Evolutionary conservation across 2,113 vertebrate species (phyloP), one percentile per base, ranked within the genome.

Genomic region (sheep (Ovis aries)): DNA sequence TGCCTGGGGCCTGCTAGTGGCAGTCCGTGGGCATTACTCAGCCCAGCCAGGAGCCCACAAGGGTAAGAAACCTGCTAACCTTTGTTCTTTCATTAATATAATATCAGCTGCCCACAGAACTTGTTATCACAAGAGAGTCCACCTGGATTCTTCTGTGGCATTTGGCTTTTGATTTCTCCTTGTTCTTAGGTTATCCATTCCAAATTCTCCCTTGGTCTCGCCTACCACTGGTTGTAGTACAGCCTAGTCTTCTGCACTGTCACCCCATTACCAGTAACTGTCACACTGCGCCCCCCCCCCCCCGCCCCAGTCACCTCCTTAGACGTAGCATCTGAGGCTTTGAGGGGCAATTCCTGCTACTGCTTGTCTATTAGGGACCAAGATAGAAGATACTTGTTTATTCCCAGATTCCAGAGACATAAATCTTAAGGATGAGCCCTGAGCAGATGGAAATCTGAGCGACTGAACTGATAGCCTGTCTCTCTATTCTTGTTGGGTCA

Each of bases 81-180:
- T 90, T 90, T 89, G n/a, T 94, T 40, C 67, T 91, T 3, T 25
- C 7, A 10, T 90, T 62, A 87, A 27, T 60, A 33, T 60, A 52
- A 33, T 80, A 52, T 36, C 33, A 59, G 9, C 31, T 83, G n/a
- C 77, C 84, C 16, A 8, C 27, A 53, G 21, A 43, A 6, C 74
- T 94, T 84, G 50, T 95, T 50, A 60, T 80, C 50, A 53, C 29
- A 43, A 67, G 16, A 92, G 23, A 45, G 33, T 6, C 10, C 21
- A 25, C 21, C 43, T 40, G 33, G 16, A 8, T 83, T 82, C 50
- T 15, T 40, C 40, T 21, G 11, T 77, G 33, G 83, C 29, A 23
- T 59, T 62, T 83, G 33, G 2, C n/a, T 95, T 92, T 87, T 64
- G 8, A 80, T 87, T 57, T 90, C 88, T 80, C 12, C 62, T 95